Percentiles rank a stretch among this genome's conserved stretches.
Conservation (phyloP, 2,113 vertebrate species). For the Tyrannus savana region DNA sequence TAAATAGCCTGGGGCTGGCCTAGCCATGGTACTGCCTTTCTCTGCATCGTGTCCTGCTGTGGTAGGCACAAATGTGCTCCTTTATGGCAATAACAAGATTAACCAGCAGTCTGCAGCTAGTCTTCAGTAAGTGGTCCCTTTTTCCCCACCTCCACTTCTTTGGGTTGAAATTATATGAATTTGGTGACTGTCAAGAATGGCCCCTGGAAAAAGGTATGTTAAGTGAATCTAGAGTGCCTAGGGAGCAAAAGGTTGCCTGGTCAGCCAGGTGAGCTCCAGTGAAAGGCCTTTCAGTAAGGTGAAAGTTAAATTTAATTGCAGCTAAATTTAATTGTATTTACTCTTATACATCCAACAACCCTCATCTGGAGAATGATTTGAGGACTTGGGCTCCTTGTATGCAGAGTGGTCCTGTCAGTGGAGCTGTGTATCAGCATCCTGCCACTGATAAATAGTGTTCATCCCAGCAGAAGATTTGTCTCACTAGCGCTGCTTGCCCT, state of each 20-base stretch:
- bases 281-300: not conserved
- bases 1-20: not conserved
- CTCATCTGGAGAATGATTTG: not conserved
- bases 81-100: not conserved
- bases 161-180: not conserved
- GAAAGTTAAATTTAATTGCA: not conserved
- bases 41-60: not conserved
- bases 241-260: not conserved
- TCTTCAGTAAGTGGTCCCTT: not conserved
- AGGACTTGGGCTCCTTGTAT: not conserved
- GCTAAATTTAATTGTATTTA: not conserved
- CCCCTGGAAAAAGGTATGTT: not conserved
- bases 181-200: not conserved
- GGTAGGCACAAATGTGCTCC: not conserved
- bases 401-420: not conserved
- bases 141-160: not conserved
- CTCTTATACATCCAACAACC: not conserved
- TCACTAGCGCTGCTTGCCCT: not conserved
- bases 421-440: not conserved
- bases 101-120: not conserved
- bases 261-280: not conserved
- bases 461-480: slow-evolving; percentile 1
- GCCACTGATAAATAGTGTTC: not conserved
- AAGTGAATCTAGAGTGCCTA: not conserved
- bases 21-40: not conserved